Conservation (phyloP, 2,797 vertebrate genomes). For the Sebastes reedi region DNA sequence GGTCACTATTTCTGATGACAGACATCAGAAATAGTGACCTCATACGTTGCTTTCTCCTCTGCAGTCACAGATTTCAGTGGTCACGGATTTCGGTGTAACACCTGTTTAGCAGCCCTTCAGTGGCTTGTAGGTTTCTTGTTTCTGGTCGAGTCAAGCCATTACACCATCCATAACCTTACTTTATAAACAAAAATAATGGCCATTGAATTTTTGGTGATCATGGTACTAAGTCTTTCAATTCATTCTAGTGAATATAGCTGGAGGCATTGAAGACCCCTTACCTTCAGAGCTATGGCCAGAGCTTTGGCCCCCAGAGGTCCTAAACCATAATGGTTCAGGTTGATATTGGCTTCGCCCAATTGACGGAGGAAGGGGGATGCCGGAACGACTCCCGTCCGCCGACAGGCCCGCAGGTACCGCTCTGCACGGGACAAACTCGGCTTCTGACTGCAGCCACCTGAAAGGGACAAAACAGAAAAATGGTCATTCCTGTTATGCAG, state of each 20-base stretch:
- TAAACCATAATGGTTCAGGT: constrained; percentile 79
- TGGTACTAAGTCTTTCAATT: not conserved
- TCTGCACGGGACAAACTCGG: constrained; percentile 9
- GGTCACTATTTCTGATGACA: no score
- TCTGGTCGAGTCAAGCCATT: no score
- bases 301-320: constrained; percentile 82
- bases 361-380: constrained; percentile 75
- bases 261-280: constrained; percentile 44
- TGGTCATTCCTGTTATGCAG: no score
- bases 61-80: no score
- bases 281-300: constrained; percentile 77
- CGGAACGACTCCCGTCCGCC: constrained; percentile 58
- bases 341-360: constrained; percentile 67
- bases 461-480: not conserved
- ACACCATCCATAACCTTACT: not conserved
- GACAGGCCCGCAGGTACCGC: constrained; percentile 78
- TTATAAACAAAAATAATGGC: rapidly evolving
- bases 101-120: no score
- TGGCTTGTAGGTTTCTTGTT: no score
- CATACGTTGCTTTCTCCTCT: no score
- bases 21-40: no score
- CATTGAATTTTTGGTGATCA: not conserved
- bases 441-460: not conserved
- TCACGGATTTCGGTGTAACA: no score
- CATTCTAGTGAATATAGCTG: not conserved